Base-by-base conservation (phyloP, 1,140 invertebrate species). In the Meloidogyne hapla region DNA sequence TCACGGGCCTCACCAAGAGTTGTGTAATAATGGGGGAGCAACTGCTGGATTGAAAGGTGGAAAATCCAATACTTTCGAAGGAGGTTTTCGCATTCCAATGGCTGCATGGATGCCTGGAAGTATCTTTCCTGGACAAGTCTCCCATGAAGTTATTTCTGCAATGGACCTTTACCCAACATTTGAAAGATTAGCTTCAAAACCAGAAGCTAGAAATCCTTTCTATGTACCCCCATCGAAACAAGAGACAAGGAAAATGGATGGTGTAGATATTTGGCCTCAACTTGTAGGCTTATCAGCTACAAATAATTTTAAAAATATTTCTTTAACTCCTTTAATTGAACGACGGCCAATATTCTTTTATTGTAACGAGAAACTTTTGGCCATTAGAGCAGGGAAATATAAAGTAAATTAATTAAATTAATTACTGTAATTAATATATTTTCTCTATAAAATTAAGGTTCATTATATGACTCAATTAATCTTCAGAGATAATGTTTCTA, bases 101-200 rank as follows among this genome's bases (percentile, higher is more conserved):
- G 81, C 81, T 18, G 77, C 83, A 1, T 86, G 84, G 84, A 87
- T 87, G 82, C 84, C 84, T 0, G 84, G 84, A 26, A 87, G 81
- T 18, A 84, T 86, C 15, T 64, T 63, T 10, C 66, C 75, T 40
- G 68, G 84, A 0, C 33, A 45, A 78, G 83, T 84, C 4, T 83
- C 80, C 21, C 80, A 84, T 63, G 85, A 87, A 79, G 84, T 86
- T 10, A 74, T 86, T 28, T 83, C 77, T 13, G 69, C 80, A 26
- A 65, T 78, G 8, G 77, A 78, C n/a, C 42, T 78, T n/a, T 78
- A 69, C 45, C 77, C 77, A 42, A 86, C 84, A 12, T 86, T 86
- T 68, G 69, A 85, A 56, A 40, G 66, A 23, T 33, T 33, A 18
- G 82, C 80, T 15, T 6, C 48, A 56, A 56, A n/a, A n/a, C 48